Base-by-base conservation (phyloP, 1,140 invertebrate species). In the Chironomus tepperi region DNA sequence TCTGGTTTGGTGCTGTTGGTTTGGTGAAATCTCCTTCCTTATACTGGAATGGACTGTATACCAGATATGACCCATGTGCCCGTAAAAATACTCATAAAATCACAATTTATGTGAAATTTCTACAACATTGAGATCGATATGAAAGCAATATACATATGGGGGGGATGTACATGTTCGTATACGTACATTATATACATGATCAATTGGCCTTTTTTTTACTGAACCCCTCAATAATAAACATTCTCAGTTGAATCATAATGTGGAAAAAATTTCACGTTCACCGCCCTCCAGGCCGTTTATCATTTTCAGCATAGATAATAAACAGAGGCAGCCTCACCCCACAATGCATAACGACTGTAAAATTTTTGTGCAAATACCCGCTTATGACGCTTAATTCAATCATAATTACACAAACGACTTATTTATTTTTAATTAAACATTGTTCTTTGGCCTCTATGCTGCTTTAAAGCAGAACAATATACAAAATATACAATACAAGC, bases 361-460 rank as follows among this genome's bases (percentile, higher is more conserved):
- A 34, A 2, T 34, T 34, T 34, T 34, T 57, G 47, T 57, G 47
- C 12, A 57, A 57, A 57, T 57, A 57, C 47, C 47, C 47, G 47
- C 47, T 34, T 34, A 34, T 34, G 24, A 34, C 24, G 24, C 24
- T 57, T 57, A 57, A 57, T 57, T 57, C 47, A 57, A 57, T 57
- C 47, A 57, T 57, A 57, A 57, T 57, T 57, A 57, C 47, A 57
- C 12, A 57, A 34, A 57, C 47, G 47, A 57, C 47, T 57, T 57
- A 57, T 57, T 57, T 57, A 57, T 57, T 57, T 57, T 57, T 57
- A 57, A 57, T 57, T 57, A 57, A 57, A 57, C 47, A 57, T n/a
- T 57, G 47, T 57, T 57, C 47, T 57, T n/a, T 57, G 47, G 47
- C 47, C 43, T 47, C 15, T 57, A 5, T 57, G 12, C n/a, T n/a